Evolutionary conservation across 1,140 invertebrate species (phyloP), one percentile per base, ranked within the genome.

Genomic region (Geopemphigus sp.): DNA sequence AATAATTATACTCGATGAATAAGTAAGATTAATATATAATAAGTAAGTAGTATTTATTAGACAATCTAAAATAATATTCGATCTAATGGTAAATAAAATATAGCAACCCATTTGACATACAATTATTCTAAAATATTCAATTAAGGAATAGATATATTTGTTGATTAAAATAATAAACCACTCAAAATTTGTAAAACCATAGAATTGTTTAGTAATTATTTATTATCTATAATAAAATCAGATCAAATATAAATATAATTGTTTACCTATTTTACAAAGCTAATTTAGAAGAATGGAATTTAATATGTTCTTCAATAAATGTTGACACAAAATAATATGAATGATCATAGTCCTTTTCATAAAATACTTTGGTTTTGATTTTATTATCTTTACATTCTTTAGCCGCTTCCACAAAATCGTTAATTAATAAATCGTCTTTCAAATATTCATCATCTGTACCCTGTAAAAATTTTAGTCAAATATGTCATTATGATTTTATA

Each of bases 271-370:
- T 53, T 70, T 29, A 53, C 17, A 12, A 29, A 26, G 45, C 53
- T 6, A 70, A 53, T 70, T 53, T 78, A 24, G 73, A 78, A 11
- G 5, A 78, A 87, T 98, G 96, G 86, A 96, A 93, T 82, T 90
- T 90, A 82, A 99, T 90, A 86, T 99, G 98, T 84, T 99, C 96
- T 64, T 90, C 93, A 61, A 99, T 93, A 85, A 96, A 99, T 0
- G 95, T 92, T 5, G 94, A 87, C 82, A 99, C 94, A 84, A 97
- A 99, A 84, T 91, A 99, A 84, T 98, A 99, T 72, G 94, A 93
- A 85, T 99, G 98, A 86, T 99, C 96, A 85, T 98, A 99, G 2
- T 82, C 82, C 5, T 83, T 82, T 70, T 81, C 59, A 54, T 76
- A 80, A n/a, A 94, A 88, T 74, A 92, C 89, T 0, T 94, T 87